A percentile compares a stretch with the other conserved stretches of the same genome.
These are phyloP conservation scores for Lymantria dispar DNA, from an alignment of 2,888 invertebrate genomes.

Conservation along the genomic window DNA sequence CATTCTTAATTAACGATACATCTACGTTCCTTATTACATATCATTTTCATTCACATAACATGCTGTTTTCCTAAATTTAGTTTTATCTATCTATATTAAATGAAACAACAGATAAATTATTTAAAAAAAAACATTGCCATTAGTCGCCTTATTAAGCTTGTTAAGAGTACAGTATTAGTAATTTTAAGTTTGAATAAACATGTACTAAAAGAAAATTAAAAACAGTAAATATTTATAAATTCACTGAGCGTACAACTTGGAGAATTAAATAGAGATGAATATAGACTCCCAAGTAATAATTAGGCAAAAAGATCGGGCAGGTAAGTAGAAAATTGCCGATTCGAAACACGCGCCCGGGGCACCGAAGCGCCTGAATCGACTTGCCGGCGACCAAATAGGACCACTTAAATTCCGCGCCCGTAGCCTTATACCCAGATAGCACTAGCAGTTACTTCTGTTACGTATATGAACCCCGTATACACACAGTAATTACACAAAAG, in stretches of 20 bases:
- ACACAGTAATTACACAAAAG: conserved; percentile 74
- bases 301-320: conserved; percentile 58
- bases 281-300: conserved; percentile 59
- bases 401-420: conserved; percentile 77
- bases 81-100: no score
- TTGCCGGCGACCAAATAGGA: conserved; percentile 65
- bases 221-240: conserved; percentile 22
- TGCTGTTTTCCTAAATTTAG: no score
- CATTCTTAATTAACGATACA: no score
- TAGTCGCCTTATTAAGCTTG: no score
- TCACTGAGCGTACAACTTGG: conserved; percentile 21
- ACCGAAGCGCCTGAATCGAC: conserved; percentile 61
- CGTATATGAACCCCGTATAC: conserved; percentile 62
- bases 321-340: conserved; percentile 63
- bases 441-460: conserved; percentile 64
- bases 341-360: conserved; percentile 61
- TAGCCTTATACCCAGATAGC: conserved; percentile 67
- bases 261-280: conserved; percentile 52
- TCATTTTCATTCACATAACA: no score
- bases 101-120: no score
- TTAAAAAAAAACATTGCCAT: no score
- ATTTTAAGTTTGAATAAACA: no score
- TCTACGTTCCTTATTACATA: no score
- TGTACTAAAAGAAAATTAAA: neutral
- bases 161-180: no score